phyloP scores from a whole-genome alignment of 2,797 vertebrate species.

The Chromis chromis region DNA sequence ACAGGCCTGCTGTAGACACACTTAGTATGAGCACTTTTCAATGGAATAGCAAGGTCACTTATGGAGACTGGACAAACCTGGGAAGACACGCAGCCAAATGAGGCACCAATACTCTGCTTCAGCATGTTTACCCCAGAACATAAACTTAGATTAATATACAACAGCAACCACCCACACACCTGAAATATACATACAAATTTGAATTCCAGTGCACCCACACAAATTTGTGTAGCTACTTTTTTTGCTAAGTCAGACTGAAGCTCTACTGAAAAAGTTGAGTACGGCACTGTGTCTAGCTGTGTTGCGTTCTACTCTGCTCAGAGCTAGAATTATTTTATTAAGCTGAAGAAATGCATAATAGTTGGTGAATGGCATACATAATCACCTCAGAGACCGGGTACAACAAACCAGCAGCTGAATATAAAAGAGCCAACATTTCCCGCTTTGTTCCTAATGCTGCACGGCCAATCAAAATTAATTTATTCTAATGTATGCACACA shows the following conservation, averaged over 20 bases:
- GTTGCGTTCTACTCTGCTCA: conserved; percentile 38
- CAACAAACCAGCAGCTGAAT: conserved; percentile 82
- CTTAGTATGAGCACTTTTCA: conserved; percentile 51
- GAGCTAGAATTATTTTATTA: conserved; percentile 73
- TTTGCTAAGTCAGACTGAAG: conserved; percentile 23
- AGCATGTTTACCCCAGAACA: conserved; percentile 32
- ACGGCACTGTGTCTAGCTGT: conserved; percentile 18
- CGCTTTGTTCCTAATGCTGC: conserved; percentile 84
- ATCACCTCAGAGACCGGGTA: conserved; percentile 80
- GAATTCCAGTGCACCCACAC: conserved; percentile 9
- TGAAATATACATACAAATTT: conserved; percentile 20
- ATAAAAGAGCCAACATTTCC: conserved; percentile 79
- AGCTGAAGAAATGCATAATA: conserved; percentile 77
- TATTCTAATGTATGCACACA: conserved; percentile 89
- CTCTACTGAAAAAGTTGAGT: conserved; percentile 37
- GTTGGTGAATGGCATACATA: conserved; percentile 77
- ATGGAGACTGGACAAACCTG: conserved; percentile 33
- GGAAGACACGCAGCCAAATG: conserved; percentile 19
- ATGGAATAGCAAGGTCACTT: conserved; percentile 67
- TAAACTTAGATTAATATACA: conserved; percentile 14
- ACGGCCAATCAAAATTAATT: conserved; percentile 87
- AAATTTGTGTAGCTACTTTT: conserved; percentile 4
- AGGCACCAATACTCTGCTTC: conserved; percentile 11
- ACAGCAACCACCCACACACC: conserved; percentile 7
- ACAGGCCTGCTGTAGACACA: conserved; percentile 41